Percentiles rank a stretch among this genome's conserved stretches.
Conservation (phyloP, 1,140 invertebrate species). For the Plectus sambesii region DNA sequence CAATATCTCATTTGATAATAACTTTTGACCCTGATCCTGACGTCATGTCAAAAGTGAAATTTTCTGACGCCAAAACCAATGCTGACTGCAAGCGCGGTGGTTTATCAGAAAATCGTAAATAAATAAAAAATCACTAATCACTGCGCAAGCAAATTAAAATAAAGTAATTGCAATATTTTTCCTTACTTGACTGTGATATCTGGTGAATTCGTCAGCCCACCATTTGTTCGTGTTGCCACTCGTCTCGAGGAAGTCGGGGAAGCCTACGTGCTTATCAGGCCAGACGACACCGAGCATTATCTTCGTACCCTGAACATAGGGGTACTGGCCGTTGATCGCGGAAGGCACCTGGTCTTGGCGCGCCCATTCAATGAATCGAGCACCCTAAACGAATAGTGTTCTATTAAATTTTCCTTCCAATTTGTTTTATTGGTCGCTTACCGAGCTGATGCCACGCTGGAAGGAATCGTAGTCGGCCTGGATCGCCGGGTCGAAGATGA, state of each 20-base stretch:
- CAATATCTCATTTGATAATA: no score
- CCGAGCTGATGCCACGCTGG: constrained; percentile 16
- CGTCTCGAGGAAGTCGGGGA: constrained; percentile 45
- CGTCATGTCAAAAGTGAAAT: neutral
- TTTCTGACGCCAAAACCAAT: neutral
- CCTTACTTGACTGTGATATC: constrained; percentile 15
- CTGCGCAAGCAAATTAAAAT: no score
- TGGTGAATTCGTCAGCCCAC: constrained; percentile 24
- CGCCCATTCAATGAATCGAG: constrained; percentile 28
- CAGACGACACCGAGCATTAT: constrained; percentile 42
- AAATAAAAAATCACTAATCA: no score
- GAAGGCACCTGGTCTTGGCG: constrained; percentile 16
- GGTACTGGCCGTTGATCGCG: constrained; percentile 22
- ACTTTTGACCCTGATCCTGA: no score
- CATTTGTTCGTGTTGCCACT: constrained; percentile 23
- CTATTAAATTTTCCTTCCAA: neutral
- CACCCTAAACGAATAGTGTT: constrained; percentile 18
- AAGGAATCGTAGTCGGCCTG: constrained; percentile 24
- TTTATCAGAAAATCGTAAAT: no score
- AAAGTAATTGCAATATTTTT: no score
- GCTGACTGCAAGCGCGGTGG: no score
- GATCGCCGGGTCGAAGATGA: constrained; percentile 28
- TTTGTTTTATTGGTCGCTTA: neutral
- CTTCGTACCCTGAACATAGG: constrained; percentile 25
- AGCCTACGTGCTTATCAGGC: constrained; percentile 41